phyloP scores from a whole-genome alignment of 1,140 invertebrate species.

The Phymastichus coffea region DNA sequence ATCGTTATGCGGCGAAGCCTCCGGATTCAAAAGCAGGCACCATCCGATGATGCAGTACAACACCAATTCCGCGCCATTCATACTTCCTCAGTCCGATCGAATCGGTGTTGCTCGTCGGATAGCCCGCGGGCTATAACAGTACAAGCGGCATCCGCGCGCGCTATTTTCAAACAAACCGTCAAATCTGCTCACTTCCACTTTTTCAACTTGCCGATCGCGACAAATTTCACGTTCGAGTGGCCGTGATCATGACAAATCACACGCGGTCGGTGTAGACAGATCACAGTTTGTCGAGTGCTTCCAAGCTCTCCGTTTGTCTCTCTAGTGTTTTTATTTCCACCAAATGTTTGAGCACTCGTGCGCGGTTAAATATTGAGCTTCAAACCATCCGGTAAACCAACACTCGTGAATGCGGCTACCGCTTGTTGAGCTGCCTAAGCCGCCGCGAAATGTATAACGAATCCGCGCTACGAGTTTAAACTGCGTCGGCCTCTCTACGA shows the following conservation, averaged over 20 bases:
- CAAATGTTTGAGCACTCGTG: background rate
- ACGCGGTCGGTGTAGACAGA: no score
- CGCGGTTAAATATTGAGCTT: no score
- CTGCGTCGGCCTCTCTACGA: no score
- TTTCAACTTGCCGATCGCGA: background rate
- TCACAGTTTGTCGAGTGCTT: no score
- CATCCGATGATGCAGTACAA: conserved; percentile 7
- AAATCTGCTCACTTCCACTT: background rate
- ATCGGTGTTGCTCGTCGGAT: background rate
- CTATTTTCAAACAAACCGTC: background rate
- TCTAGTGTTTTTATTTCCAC: background rate
- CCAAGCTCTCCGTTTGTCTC: background rate
- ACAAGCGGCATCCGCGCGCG: background rate
- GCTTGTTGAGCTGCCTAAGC: no score
- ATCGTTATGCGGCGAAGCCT: background rate
- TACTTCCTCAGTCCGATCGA: conserved; percentile 8
- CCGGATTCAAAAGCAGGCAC: background rate
- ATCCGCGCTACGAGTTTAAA: no score
- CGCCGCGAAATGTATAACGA: no score
- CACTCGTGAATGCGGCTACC: no score
- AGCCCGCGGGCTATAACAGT: background rate
- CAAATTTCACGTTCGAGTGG: no score
- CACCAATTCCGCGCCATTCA: conserved; percentile 1
- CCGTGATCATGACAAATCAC: background rate
- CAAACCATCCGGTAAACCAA: no score